These are phyloP conservation scores for Brachyhypopomus gauderio DNA, from an alignment of 2,113 vertebrate species.

Conservation along the genomic window DNA sequence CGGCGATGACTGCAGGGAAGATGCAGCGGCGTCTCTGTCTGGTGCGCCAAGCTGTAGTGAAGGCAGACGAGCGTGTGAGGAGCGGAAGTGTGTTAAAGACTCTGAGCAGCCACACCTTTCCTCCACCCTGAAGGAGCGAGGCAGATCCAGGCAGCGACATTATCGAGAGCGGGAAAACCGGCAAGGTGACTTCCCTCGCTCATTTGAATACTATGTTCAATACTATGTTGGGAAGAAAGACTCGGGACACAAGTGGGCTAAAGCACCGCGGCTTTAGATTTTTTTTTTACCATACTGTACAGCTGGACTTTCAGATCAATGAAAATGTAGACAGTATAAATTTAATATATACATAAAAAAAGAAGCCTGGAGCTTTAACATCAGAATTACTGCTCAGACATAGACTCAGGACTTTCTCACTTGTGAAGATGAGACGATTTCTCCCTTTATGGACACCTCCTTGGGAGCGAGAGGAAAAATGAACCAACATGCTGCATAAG, in stretches of 20 bases:
- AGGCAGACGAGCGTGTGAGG: conserved; percentile 40
- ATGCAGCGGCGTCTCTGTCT: conserved; percentile 49
- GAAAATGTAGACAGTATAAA: conserved; percentile 71
- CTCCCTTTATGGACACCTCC: conserved; percentile 53
- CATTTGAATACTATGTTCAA: conserved; percentile 47
- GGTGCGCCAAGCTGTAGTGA: conserved; percentile 54
- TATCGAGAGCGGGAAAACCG: conserved; percentile 69
- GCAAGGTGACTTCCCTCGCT: conserved; percentile 61
- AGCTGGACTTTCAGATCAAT: conserved; percentile 55
- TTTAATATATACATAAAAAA: conserved; percentile 77
- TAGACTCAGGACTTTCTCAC: conserved; percentile 92
- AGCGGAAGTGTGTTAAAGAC: conserved; percentile 50
- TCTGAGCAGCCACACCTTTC: conserved; percentile 38
- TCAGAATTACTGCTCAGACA: conserved; percentile 96
- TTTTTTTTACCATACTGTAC: conserved; percentile 66
- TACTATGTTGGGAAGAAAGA: conserved; percentile 62
- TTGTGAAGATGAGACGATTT: conserved; percentile 65
- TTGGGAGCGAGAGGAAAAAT: conserved; percentile 51
- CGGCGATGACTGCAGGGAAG: conserved; percentile 39
- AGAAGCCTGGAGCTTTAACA: conserved; percentile 89
- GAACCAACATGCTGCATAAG: conserved; percentile 43
- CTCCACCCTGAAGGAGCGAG: conserved; percentile 60
- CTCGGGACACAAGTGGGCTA: conserved; percentile 59
- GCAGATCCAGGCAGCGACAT: conserved; percentile 64
- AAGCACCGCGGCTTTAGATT: conserved; percentile 68